Percentiles rank a stretch among this genome's conserved stretches.
phyloP scores from a whole-genome alignment of 2,113 vertebrate species.

The Ceratotherium simum region DNA sequence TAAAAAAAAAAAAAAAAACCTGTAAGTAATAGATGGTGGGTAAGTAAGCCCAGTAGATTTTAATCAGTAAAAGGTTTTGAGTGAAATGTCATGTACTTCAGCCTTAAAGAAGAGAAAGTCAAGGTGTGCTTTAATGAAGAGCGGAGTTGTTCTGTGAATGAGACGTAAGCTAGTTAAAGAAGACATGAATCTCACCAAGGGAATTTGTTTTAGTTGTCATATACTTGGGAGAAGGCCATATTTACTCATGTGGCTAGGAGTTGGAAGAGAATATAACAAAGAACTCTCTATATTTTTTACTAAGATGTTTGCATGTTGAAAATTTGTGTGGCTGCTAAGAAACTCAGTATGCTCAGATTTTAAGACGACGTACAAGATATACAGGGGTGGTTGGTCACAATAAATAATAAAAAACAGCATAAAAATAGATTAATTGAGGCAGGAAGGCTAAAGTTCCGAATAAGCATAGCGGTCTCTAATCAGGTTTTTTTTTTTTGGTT shows the following conservation, averaged over 20 bases:
- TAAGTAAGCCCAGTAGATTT: background rate
- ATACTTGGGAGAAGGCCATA: background rate
- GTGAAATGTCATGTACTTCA: background rate
- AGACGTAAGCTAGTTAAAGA: background rate
- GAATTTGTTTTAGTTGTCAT: background rate
- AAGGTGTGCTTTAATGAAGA: background rate
- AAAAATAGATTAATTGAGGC: constrained; percentile 26
- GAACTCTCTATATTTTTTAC: background rate
- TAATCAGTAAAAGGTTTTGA: background rate
- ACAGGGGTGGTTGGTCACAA: background rate
- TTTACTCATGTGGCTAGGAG: background rate
- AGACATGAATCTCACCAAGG: background rate
- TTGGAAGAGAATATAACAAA: background rate
- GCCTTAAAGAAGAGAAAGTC: background rate
- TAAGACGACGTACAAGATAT: background rate
- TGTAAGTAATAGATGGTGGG: background rate
- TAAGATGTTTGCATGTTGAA: background rate
- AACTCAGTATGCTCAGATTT: background rate
- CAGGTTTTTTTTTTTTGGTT: background rate
- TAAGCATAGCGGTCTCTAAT: background rate
- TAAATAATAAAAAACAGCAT: background rate
- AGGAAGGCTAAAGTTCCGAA: background rate
- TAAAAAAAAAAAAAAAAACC: background rate
- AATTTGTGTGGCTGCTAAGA: background rate
- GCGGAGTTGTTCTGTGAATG: background rate